phyloP scores from a whole-genome alignment of 2,113 vertebrate species.

The Oncorhynchus nerka region DNA sequence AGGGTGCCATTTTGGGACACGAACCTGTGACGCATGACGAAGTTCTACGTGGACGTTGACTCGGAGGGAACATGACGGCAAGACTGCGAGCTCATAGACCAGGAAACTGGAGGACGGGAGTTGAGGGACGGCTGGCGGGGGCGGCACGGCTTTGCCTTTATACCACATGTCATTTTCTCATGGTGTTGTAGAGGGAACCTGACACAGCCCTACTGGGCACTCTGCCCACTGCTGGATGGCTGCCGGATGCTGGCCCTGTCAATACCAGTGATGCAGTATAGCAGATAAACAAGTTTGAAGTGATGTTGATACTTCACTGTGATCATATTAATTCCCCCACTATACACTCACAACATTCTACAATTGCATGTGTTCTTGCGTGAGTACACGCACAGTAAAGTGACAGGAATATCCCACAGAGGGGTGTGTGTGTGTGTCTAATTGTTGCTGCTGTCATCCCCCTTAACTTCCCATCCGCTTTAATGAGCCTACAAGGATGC shows the following conservation, averaged over 20 bases:
- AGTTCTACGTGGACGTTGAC: too few relatives aligned
- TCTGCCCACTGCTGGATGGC: neutral
- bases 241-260: neutral
- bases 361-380: neutral
- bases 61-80: neutral
- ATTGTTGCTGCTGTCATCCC: slow-evolving; percentile 21
- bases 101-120: neutral
- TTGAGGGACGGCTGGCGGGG: neutral
- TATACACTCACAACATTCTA: neutral
- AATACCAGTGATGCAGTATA: neutral
- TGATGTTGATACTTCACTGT: neutral
- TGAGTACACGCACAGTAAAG: neutral
- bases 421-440: neutral
- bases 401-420: neutral
- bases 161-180: neutral
- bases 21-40: too few relatives aligned
- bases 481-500: slow-evolving; percentile 34
- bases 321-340: neutral
- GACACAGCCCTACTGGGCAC: neutral
- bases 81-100: neutral
- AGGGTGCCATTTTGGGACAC: too few relatives aligned
- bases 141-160: neutral
- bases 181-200: neutral
- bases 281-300: neutral
- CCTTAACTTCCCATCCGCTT: slow-evolving; percentile 22